These are phyloP conservation scores for Drosophila stalkeri DNA, from an alignment of 2,888 invertebrate species.

Conservation along the genomic window DNA sequence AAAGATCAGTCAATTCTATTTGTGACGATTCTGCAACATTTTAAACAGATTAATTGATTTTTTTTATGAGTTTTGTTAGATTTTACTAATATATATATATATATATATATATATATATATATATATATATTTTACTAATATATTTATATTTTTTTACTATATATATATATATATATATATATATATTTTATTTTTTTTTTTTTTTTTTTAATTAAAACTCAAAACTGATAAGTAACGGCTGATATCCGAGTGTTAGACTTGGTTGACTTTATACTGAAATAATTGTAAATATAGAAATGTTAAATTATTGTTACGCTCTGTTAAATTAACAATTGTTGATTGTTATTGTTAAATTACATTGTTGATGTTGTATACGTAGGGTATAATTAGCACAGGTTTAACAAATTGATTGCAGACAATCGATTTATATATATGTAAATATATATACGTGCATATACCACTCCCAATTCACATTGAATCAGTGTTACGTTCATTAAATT, in stretches of 20 bases:
- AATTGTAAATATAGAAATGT: not conserved
- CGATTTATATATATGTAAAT: not conserved
- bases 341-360: not conserved
- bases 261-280: too few relatives aligned
- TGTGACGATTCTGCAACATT: too few relatives aligned
- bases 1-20: not conserved
- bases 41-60: too few relatives aligned
- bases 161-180: too few relatives aligned
- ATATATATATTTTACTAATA: too few relatives aligned
- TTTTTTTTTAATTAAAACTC: not conserved
- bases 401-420: constrained; percentile 30
- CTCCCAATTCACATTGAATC: constrained; percentile 17
- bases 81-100: too few relatives aligned
- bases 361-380: not conserved
- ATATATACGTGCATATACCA: constrained; percentile 2
- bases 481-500: constrained; percentile 52
- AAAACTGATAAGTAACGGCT: too few relatives aligned
- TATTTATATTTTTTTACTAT: too few relatives aligned
- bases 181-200: too few relatives aligned
- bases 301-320: not conserved
- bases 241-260: too few relatives aligned
- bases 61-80: too few relatives aligned
- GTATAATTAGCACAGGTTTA: constrained; percentile 48
- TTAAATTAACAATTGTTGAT: not conserved
- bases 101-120: too few relatives aligned